Evolutionary conservation across 2,797 vertebrate genomes (phyloP), one percentile per base, ranked within the genome.

Genomic region (Pelochelys cantorii): DNA sequence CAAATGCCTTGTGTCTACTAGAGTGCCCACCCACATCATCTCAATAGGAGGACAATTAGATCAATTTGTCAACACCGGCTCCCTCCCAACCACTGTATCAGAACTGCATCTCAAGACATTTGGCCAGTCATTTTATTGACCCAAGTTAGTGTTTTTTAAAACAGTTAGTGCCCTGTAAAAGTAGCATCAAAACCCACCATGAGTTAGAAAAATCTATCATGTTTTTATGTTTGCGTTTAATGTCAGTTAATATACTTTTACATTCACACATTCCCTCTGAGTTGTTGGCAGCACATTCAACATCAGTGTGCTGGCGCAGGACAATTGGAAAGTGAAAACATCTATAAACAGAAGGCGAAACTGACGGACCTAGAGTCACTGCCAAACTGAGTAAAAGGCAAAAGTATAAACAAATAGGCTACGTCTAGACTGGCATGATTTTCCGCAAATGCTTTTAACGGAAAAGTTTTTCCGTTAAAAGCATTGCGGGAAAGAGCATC

Each of bases 281-380:
- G 1, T 3, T n/a, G 79, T 14, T 5, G 37, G 4, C 31, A 88
- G 54, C 42, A 80, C 34, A 11, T 83, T 5, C 4, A 14, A 23
- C 55, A 81, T 23, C 11, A 25, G 12, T 29, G 11, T 52, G 62
- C 27, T 60, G 27, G 14, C 56, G 68, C 53, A 85, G 17, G 42
- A 48, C 81, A 80, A 57, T 87, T 53, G 56, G 42, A 68, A 0
- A 3, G 83, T 85, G 17, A 90, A 89, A 23, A 11, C 34, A 23
- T 37, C 68, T 71, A 68, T 71, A 83, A 89, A 87, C 14, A 74
- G 78, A 85, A 92, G 95, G 81, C 83, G 71, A 91, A 95, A 86
- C 18, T 0, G 0, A 75, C 25, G 52, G 42, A 48, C 4, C 27
- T 52, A 77, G 42, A 77, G 14, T 52, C 42, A 77, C 74, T 52